Conservation (phyloP, 2,797 vertebrate genomes). For the Anniella stebbinsi region DNA sequence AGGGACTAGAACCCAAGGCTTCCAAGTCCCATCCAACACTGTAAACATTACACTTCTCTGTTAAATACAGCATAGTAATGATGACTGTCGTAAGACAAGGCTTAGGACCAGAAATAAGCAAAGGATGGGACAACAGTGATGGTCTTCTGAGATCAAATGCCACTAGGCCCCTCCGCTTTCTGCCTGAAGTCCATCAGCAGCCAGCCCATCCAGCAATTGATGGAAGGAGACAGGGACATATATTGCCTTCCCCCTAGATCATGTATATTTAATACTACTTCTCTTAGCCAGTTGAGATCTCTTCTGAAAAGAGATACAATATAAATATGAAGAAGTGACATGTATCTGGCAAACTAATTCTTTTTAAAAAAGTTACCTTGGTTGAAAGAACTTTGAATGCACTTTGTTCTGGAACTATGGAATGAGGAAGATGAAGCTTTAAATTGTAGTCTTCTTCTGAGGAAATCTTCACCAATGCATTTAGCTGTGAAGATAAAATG, state of each 20-base stretch:
- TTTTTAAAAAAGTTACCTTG: conserved; percentile 83
- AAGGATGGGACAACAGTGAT: not conserved
- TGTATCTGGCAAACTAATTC: not conserved
- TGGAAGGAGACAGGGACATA: not conserved
- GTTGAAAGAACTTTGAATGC: conserved; percentile 93
- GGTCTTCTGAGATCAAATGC: not conserved
- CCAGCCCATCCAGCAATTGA: not conserved
- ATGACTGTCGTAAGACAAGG: conserved; percentile 14
- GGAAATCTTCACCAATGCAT: conserved; percentile 84
- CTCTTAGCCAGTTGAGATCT: not conserved
- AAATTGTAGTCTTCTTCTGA: conserved; percentile 89
- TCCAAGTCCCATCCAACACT: too few species aligned
- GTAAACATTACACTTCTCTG: too few species aligned
- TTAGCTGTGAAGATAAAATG: conserved; percentile 83
- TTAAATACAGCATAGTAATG: not conserved
- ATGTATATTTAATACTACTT: not conserved
- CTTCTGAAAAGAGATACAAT: not conserved
- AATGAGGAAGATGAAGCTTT: conserved; percentile 87
- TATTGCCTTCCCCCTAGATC: not conserved
- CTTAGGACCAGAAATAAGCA: conserved; percentile 6
- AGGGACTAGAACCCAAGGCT: too few species aligned
- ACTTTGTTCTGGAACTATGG: conserved; percentile 90
- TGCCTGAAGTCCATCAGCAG: not conserved
- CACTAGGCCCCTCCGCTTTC: not conserved
- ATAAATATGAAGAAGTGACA: not conserved